A percentile compares a stretch with the other conserved stretches of the same genome.
Evolutionary conservation across 1,140 invertebrate genomes (phyloP).

Genomic region (Probaryconus sp.): DNA sequence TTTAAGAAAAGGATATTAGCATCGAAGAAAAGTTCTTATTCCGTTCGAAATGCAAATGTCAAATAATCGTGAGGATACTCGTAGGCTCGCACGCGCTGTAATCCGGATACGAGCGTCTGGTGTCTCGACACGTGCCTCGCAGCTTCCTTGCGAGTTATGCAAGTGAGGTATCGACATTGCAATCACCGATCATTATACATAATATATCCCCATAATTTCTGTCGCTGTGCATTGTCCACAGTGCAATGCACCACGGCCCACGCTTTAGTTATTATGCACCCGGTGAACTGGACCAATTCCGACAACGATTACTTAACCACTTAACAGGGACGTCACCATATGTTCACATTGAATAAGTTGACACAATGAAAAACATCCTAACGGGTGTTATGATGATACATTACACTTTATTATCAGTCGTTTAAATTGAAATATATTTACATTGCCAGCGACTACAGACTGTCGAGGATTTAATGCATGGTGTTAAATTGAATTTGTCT

Average conservation of each 20-base stretch:
- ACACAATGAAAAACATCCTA: constrained; percentile 50
- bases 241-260: constrained; percentile 23
- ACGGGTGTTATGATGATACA: constrained; percentile 39
- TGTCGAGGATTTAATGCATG: no score
- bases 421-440: constrained; percentile 16
- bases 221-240: background rate
- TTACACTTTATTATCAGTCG: constrained; percentile 39
- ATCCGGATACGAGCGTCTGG: constrained; percentile 18
- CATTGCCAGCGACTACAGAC: no score
- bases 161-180: constrained; percentile 23
- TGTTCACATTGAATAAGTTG: constrained; percentile 35
- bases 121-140: constrained; percentile 25
- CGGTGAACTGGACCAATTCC: constrained; percentile 44
- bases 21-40: no score
- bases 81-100: constrained; percentile 3
- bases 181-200: constrained; percentile 26
- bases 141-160: constrained; percentile 37
- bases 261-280: constrained; percentile 44
- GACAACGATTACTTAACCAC: constrained; percentile 48
- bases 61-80: constrained; percentile 4
- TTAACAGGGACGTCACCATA: constrained; percentile 45
- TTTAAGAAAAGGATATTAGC: no score
- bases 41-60: constrained; percentile 22
- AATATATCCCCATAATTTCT: constrained; percentile 7
- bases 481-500: no score